phyloP scores from a whole-genome alignment of 2,888 invertebrate species.

The Drosophila parthenogenetica region DNA sequence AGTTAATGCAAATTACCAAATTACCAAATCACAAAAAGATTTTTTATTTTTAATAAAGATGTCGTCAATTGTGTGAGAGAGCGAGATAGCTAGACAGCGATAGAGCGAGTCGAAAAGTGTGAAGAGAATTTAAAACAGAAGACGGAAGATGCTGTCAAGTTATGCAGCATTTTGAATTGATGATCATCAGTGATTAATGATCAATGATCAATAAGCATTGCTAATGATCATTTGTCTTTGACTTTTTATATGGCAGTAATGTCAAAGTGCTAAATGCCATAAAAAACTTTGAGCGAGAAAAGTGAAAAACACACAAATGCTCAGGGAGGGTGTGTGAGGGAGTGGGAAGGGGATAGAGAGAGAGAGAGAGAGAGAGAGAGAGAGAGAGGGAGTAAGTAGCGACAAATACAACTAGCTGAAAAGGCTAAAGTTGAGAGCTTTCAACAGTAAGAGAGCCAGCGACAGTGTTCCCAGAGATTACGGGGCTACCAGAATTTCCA shows the following conservation, averaged over 20 bases:
- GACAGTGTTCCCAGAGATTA: too few relatives aligned
- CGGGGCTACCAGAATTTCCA: too few relatives aligned
- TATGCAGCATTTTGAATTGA: conserved; percentile 17
- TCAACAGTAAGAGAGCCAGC: neutral
- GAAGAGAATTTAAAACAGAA: conserved; percentile 15
- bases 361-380: neutral
- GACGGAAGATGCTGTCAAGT: conserved; percentile 23
- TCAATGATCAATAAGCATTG: conserved; percentile 5
- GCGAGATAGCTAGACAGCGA: neutral
- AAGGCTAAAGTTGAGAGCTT: conserved; percentile 1
- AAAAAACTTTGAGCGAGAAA: conserved; percentile 41
- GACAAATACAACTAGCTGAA: conserved; percentile 2
- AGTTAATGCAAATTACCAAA: conserved; percentile 49
- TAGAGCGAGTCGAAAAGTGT: neutral
- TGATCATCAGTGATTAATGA: conserved; percentile 26
- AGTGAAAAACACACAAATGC: conserved; percentile 18
- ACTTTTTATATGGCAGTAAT: conserved; percentile 54
- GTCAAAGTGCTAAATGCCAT: conserved; percentile 77
- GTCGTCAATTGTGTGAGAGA: conserved; percentile 25
- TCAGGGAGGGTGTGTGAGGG: neutral
- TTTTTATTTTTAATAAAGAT: conserved; percentile 44
- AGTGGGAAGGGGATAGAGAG: neutral
- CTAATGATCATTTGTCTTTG: conserved; percentile 23
- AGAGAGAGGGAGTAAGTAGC: conserved; percentile 11
- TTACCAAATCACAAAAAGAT: conserved; percentile 29